Conservation (phyloP, 2,113 vertebrate genomes). For the Tachuris rubrigastra region DNA sequence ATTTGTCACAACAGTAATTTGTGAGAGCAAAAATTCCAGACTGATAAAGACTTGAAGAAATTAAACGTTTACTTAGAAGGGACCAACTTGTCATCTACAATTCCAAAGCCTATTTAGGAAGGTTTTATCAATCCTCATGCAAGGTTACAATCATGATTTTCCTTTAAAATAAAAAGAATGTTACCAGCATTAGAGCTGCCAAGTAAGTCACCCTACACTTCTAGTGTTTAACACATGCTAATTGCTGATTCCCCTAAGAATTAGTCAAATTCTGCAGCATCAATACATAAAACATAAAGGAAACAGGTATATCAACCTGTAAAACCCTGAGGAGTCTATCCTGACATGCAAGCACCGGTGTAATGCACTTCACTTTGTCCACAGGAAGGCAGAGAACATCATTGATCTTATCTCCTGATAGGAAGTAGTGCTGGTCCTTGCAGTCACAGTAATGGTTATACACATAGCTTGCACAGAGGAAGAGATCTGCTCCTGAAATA, state of each 20-base stretch:
- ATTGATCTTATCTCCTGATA: constrained; percentile 97
- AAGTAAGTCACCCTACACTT: not conserved
- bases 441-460: constrained; percentile 98
- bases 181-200: not conserved
- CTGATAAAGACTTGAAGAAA: not conserved
- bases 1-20: not conserved
- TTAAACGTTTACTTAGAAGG: not conserved
- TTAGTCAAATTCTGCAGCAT: not conserved
- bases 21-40: not conserved
- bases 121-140: not conserved
- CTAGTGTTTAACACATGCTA: not conserved
- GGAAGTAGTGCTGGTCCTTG: constrained; percentile 95
- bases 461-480: constrained; percentile 94
- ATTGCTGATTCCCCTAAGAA: not conserved
- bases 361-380: constrained; percentile 74
- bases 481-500: constrained; percentile 91
- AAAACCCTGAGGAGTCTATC: constrained; percentile 91
- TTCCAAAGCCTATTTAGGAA: not conserved
- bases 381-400: constrained; percentile 91
- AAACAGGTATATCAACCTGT: constrained; percentile 76
- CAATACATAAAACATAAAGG: not conserved
- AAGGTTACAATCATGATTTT: not conserved
- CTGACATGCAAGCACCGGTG: constrained; percentile 90
- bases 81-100: not conserved
- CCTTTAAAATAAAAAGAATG: not conserved